Evolutionary conservation across 92 coral and sea anemone species (phyloP).

Genomic region (Actinostola sp.): DNA sequence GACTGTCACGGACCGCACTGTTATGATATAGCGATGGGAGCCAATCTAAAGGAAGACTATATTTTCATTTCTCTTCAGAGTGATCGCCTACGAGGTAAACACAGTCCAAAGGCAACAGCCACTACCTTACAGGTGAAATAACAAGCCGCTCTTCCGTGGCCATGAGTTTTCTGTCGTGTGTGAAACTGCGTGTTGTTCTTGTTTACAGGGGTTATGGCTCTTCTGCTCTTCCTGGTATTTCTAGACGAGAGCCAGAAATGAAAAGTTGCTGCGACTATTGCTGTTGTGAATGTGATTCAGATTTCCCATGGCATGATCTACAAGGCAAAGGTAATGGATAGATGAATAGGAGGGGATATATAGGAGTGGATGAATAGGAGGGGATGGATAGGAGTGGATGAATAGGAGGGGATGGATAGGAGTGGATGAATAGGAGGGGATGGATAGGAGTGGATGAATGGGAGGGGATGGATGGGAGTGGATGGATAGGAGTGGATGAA

Average conservation of each 20-base stretch:
- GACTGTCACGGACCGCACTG: too few relatives aligned
- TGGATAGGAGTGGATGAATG: not conserved
- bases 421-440: not conserved
- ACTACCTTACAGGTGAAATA: not conserved
- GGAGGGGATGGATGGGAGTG: too few relatives aligned
- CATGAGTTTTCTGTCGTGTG: too few relatives aligned
- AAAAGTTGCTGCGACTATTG: slow-evolving; percentile 15
- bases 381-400: not conserved
- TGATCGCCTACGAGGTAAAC: not conserved
- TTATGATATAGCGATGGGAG: too few relatives aligned
- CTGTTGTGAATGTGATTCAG: slow-evolving; percentile 24
- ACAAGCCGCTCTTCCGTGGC: not conserved
- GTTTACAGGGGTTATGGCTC: not conserved
- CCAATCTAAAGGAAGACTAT: too few relatives aligned
- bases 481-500: too few relatives aligned
- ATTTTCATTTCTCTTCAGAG: not conserved
- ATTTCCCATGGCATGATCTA: slow-evolving; percentile 5
- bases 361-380: slow-evolving; percentile 73
- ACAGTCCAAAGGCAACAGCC: not conserved
- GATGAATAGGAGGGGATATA: not conserved
- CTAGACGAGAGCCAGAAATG: not conserved
- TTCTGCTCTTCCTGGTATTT: not conserved
- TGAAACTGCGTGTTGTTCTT: too few relatives aligned
- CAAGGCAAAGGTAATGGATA: slow-evolving; percentile 12
- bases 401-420: not conserved